phyloP scores from a whole-genome alignment of 2,888 invertebrate genomes.

The Sphinx pinastri region DNA sequence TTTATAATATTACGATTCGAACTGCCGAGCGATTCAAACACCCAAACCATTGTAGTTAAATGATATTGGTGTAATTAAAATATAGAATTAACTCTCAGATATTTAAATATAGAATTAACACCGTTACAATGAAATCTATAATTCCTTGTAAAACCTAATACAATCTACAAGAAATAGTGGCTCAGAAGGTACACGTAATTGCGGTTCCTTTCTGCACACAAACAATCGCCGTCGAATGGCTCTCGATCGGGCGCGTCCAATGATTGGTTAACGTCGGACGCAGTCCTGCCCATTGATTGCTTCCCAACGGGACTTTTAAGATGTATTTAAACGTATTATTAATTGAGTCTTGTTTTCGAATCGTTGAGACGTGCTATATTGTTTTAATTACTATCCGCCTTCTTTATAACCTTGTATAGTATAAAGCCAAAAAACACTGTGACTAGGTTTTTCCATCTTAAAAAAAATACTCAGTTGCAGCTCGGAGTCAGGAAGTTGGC shows the following conservation, averaged over 20 bases:
- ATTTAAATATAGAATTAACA: not conserved
- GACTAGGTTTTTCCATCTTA: too few species aligned
- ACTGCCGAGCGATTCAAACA: not conserved
- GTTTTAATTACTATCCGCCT: too few species aligned
- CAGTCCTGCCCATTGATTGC: conserved; percentile 23
- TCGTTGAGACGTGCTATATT: not conserved
- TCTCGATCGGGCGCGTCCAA: conserved; percentile 35
- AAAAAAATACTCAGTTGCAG: too few species aligned
- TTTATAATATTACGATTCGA: not conserved
- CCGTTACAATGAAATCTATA: not conserved
- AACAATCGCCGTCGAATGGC: conserved; percentile 46
- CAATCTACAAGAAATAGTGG: conserved; percentile 31
- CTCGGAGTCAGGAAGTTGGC: too few species aligned
- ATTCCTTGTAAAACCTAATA: not conserved
- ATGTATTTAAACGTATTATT: conserved; percentile 3
- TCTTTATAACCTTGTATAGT: too few species aligned
- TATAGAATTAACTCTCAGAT: not conserved
- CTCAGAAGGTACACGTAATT: conserved; percentile 40
- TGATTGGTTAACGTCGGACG: conserved; percentile 36
- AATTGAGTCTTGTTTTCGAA: not conserved
- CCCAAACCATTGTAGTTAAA: not conserved
- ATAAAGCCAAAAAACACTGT: too few species aligned
- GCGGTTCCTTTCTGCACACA: conserved; percentile 44
- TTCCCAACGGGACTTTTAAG: conserved; percentile 11
- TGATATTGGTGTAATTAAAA: not conserved